Evolutionary conservation across 2,888 invertebrate species (phyloP), one percentile per base, ranked within the genome.

Genomic region (Caenorhabditis zanzibari): DNA sequence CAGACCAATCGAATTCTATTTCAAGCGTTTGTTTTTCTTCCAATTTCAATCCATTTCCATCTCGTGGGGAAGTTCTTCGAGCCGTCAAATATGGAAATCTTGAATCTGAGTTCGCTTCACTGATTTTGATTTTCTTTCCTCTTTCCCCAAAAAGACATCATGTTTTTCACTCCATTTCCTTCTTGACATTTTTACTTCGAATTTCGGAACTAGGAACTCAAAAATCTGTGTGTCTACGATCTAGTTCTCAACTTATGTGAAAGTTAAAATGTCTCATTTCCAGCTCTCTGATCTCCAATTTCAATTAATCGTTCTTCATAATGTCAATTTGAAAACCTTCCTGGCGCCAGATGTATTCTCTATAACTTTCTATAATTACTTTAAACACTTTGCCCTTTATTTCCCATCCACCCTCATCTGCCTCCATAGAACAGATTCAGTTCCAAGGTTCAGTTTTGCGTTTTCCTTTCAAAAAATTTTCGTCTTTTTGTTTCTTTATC

Each of bases 111-210:
- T 68, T 52, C 68, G 68, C 68, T 68, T 54, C 68, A 38, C 35
- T 68, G 54, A 24, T 32, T 68, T 52, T 68, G 68, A 68, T 68
- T 68, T 68, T 68, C 28, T 32, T 7, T 35, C 35, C 19, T 24
- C 22, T 22, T 16, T 54, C n/a, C 54, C 14, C 16, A 35, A 52
- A 52, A 28, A 22, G 16, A 28, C 28, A 52, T 49, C 24, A 16
- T 68, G 54, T 68, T 54, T 52, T 68, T 52, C 68, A 52, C 68
- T 38, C 35, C 54, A 22, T 54, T 54, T 68, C 68, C 68, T 68
- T 22, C 28, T 47, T 47, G 66, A 52, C 49, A 32, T 68, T 68
- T 38, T 63, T 28, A 47, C 28, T 63, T 9, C 6, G 63, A 24
- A 63, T 61, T 14, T 12, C 7, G 19, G 35, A 44, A 63, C 26